Percentiles rank a stretch among this genome's conserved stretches.
phyloP scores from a whole-genome alignment of 2,113 vertebrate species.

The Ardeotis arabs region DNA sequence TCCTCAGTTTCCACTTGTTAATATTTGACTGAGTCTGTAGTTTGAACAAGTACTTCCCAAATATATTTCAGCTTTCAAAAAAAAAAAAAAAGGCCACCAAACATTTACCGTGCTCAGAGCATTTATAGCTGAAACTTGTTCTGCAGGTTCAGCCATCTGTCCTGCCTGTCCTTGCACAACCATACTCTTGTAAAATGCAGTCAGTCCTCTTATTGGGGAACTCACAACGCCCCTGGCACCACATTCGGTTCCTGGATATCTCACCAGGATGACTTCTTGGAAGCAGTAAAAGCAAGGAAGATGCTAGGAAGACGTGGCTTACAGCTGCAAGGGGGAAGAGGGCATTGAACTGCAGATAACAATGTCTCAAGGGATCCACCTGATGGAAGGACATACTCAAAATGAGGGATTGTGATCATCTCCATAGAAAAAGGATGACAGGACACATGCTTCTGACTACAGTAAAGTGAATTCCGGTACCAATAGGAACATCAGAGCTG shows the following conservation, averaged over 20 bases:
- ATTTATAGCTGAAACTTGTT: slow-evolving; percentile 40
- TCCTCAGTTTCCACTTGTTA: slow-evolving; percentile 40
- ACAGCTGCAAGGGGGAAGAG: background rate
- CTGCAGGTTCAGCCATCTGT: slow-evolving; percentile 62
- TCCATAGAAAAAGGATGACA: background rate
- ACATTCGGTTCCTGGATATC: slow-evolving; percentile 4
- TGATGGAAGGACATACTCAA: background rate
- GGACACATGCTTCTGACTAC: background rate
- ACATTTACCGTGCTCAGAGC: background rate
- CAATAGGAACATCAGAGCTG: background rate
- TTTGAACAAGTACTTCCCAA: slow-evolving; percentile 70
- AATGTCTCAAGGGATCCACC: background rate
- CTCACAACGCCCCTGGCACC: background rate
- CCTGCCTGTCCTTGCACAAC: slow-evolving; percentile 52
- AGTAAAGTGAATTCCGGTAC: background rate
- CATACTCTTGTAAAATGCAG: slow-evolving; percentile 5
- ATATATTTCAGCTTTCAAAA: slow-evolving; percentile 54
- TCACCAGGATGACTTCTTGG: slow-evolving; percentile 32
- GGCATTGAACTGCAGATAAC: background rate
- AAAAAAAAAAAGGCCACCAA: background rate
- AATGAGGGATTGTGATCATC: background rate
- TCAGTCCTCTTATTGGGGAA: background rate
- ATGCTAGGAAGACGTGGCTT: background rate
- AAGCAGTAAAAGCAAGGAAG: slow-evolving; percentile 20
- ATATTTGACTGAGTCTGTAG: slow-evolving; percentile 55